Percentiles rank a stretch among this genome's conserved stretches.
Conservation (phyloP, 2,113 vertebrate species). For the Eptatretus burgeri region DNA sequence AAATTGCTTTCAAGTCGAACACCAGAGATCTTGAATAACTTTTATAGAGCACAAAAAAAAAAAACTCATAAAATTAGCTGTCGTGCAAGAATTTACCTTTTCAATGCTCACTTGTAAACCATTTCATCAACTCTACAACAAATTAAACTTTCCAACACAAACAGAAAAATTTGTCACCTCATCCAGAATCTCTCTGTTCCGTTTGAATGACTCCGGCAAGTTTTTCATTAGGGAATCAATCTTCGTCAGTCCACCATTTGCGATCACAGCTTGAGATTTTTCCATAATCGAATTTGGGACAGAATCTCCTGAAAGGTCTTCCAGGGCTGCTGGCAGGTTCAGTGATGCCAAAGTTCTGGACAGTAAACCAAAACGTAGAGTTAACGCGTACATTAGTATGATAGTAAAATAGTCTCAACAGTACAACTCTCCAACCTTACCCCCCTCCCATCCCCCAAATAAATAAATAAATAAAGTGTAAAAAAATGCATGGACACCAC, state of each 20-base stretch:
- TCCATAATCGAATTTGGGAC: conserved; percentile 74
- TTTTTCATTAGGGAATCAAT: conserved; percentile 75
- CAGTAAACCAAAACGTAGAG: conserved; percentile 8
- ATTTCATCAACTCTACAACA: no score
- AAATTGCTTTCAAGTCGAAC: no score
- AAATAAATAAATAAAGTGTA: background rate
- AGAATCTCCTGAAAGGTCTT: conserved; percentile 73
- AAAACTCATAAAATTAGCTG: no score
- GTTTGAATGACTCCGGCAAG: conserved; percentile 61
- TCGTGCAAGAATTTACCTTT: no score
- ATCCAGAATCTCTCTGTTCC: conserved; percentile 78
- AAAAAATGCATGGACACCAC: background rate
- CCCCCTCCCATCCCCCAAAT: background rate
- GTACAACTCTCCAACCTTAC: background rate
- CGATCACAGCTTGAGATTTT: conserved; percentile 46
- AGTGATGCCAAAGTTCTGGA: conserved; percentile 64
- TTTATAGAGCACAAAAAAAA: no score
- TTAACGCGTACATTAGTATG: no score
- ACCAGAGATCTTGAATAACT: no score
- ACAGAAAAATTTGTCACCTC: conserved; percentile 26
- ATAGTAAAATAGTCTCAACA: background rate
- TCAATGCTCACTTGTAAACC: no score
- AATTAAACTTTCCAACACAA: no score
- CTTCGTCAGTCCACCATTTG: conserved; percentile 66
- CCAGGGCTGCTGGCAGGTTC: conserved; percentile 79